Percentiles rank a stretch among this genome's conserved stretches.
Conservation (phyloP, 2,888 invertebrate species). For the Protophormia terraenovae region DNA sequence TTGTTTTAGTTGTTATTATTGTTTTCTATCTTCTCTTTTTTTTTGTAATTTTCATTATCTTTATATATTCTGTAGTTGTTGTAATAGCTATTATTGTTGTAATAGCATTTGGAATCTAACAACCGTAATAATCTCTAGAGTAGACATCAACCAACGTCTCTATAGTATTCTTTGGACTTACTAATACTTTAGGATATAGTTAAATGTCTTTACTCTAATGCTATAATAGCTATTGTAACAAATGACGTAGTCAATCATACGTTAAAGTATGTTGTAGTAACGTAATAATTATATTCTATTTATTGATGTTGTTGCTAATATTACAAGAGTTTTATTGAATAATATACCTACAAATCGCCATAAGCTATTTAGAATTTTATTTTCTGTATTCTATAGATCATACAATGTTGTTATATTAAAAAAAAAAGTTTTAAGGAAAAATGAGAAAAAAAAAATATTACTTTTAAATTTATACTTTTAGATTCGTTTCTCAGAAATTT, state of each 20-base stretch:
- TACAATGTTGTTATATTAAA: too few species aligned
- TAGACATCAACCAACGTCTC: slow-evolving; percentile 11
- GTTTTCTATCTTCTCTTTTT: not conserved
- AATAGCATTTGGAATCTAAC: slow-evolving; percentile 57
- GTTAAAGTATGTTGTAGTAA: slow-evolving; percentile 47
- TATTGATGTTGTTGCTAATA: not conserved
- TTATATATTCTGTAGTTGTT: not conserved
- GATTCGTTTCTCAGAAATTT: too few species aligned
- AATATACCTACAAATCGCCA: slow-evolving; percentile 34
- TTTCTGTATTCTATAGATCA: not conserved
- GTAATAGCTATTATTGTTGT: slow-evolving; percentile 11
- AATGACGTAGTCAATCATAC: slow-evolving; percentile 44
- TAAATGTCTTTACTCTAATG: slow-evolving; percentile 25
- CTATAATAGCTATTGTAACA: not conserved
- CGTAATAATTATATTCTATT: slow-evolving; percentile 37
- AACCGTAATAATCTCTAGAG: slow-evolving; percentile 55
- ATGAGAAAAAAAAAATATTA: too few species aligned
- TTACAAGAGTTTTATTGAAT: slow-evolving; percentile 49
- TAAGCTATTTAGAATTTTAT: slow-evolving; percentile 20
- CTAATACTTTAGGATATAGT: slow-evolving; percentile 9
- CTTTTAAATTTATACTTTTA: too few species aligned
- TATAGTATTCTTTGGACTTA: not conserved
- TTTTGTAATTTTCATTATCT: not conserved
- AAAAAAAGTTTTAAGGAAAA: too few species aligned
- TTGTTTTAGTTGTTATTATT: slow-evolving; percentile 32